A percentile compares a stretch with the other conserved stretches of the same genome.
These are phyloP conservation scores for Alouatta palliata DNA, from an alignment of 2,113 vertebrate genomes.

Conservation along the genomic window DNA sequence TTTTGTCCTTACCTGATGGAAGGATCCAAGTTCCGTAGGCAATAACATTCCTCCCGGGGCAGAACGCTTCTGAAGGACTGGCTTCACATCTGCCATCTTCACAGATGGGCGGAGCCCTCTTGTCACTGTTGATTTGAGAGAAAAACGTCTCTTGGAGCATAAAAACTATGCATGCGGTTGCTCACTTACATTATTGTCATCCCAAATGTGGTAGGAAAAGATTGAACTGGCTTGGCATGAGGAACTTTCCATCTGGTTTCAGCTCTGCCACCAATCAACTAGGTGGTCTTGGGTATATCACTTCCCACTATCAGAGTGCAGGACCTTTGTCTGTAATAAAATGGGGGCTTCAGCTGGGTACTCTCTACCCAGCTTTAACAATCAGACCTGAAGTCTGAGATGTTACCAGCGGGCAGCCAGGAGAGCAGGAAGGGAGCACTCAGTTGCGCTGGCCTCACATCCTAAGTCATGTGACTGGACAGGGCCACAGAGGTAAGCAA, in stretches of 20 bases:
- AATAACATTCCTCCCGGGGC: not conserved
- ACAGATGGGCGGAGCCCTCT: not conserved
- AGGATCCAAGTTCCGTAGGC: not conserved
- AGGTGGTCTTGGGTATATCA: not conserved
- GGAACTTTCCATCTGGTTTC: not conserved
- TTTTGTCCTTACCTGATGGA: not conserved
- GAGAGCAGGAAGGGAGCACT: not conserved
- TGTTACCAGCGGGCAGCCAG: not conserved
- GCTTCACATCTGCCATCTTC: not conserved
- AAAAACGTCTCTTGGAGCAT: not conserved
- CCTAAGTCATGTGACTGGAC: fast-evolving
- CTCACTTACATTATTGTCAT: conserved; percentile 4
- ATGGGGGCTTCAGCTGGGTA: not conserved
- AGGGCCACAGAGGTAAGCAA: not conserved
- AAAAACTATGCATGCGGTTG: not conserved
- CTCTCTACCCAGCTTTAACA: not conserved
- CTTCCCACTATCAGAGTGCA: not conserved
- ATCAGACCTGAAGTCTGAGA: not conserved
- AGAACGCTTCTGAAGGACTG: not conserved
- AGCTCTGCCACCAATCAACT: not conserved
- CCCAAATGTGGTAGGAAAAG: not conserved
- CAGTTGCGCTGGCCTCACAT: not conserved
- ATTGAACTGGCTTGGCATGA: not conserved
- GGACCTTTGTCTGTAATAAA: not conserved
- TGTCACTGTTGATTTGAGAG: not conserved